Conservation (phyloP, 37 sponge, comb jelly and placozoan genomes). For the Spongilla lacustris region DNA sequence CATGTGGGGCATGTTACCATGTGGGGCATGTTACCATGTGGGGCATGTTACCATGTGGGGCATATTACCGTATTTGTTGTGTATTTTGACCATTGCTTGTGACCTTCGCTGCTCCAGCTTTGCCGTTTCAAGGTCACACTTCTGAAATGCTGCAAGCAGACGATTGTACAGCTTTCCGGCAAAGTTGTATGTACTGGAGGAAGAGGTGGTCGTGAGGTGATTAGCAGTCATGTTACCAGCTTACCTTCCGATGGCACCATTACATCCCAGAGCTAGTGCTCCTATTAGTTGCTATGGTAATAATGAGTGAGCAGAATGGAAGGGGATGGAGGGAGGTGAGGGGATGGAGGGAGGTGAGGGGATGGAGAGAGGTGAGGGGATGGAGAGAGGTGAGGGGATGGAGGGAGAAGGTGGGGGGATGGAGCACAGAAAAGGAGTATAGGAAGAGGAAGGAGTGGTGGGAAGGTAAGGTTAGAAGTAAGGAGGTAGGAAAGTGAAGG, state of each 20-base stretch:
- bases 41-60: neutral
- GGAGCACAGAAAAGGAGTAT: neutral
- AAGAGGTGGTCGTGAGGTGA: neutral
- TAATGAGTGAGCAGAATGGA: neutral
- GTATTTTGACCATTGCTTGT: slow-evolving; percentile 53
- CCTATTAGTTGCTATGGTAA: slow-evolving; percentile 68
- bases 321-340: neutral
- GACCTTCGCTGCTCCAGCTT: slow-evolving; percentile 73
- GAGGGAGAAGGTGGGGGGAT: neutral
- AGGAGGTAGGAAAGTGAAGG: neutral
- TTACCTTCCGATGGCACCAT: slow-evolving; percentile 69
- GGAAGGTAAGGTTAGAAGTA: neutral
- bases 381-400: neutral
- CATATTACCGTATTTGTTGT: slow-evolving; percentile 59
- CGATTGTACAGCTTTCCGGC: slow-evolving; percentile 74
- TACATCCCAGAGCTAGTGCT: slow-evolving; percentile 61
- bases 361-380: neutral
- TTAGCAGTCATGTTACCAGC: neutral
- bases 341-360: neutral
- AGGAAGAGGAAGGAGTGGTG: neutral
- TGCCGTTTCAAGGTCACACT: slow-evolving; percentile 68
- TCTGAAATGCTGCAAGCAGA: slow-evolving; percentile 55
- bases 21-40: too few species aligned
- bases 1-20: too few species aligned
- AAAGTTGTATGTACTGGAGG: slow-evolving; percentile 75